These are phyloP conservation scores for Stictocephala bisonia DNA, from an alignment of 2,888 invertebrate genomes.

Conservation along the genomic window DNA sequence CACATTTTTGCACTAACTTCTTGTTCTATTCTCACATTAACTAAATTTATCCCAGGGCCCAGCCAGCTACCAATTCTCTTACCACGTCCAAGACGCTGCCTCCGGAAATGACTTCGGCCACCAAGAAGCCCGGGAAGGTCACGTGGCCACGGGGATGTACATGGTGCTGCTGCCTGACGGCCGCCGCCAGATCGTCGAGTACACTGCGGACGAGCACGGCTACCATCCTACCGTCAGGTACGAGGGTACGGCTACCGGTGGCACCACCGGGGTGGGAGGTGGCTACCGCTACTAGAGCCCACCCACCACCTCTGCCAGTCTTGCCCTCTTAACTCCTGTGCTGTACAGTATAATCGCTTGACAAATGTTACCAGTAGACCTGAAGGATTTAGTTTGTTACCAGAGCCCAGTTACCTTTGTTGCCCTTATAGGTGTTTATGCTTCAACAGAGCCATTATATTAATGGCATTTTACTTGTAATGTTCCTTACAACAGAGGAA, in stretches of 20 bases:
- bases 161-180: constrained; percentile 88
- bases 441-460: constrained; percentile 13
- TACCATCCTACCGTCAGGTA: constrained; percentile 85
- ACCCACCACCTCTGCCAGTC: not conserved
- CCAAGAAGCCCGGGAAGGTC: constrained; percentile 85
- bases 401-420: constrained; percentile 11
- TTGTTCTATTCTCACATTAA: not conserved
- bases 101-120: constrained; percentile 85
- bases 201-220: constrained; percentile 84
- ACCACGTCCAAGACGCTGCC: constrained; percentile 83
- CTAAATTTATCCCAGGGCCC: constrained; percentile 72
- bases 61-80: constrained; percentile 87
- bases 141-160: constrained; percentile 84
- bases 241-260: constrained; percentile 67
- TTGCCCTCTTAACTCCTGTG: not conserved
- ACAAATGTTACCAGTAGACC: not conserved
- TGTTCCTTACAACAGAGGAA: no score
- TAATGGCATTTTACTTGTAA: constrained; percentile 8
- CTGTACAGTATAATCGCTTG: not conserved
- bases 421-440: no score
- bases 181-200: constrained; percentile 86
- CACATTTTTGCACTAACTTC: not conserved
- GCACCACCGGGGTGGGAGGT: constrained; percentile 54
- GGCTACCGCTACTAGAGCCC: constrained; percentile 47
- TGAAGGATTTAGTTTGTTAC: no score